Conservation (phyloP, 1,140 invertebrate species). For the Caenorhabditis remanei region DNA sequence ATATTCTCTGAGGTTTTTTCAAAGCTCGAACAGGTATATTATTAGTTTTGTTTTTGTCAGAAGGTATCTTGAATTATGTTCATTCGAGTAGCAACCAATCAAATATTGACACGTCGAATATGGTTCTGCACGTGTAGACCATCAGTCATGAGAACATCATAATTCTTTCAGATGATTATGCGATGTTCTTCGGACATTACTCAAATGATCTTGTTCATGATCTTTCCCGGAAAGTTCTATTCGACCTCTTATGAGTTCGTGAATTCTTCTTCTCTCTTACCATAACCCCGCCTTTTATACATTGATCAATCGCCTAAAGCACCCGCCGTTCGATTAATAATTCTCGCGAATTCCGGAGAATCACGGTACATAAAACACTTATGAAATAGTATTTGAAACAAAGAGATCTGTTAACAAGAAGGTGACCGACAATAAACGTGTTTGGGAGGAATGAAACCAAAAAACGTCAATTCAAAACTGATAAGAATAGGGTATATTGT, state of each 20-base stretch:
- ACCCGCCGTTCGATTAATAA: background rate
- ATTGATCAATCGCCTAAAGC: background rate
- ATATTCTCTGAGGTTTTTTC: no score
- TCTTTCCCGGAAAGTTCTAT: constrained; percentile 1
- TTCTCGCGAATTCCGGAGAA: constrained; percentile 1
- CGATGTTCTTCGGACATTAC: background rate
- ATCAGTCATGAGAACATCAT: background rate
- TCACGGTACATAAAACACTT: constrained; percentile 16
- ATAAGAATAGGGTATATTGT: constrained; percentile 22
- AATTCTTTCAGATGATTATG: background rate
- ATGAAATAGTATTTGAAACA: background rate
- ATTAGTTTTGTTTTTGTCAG: no score
- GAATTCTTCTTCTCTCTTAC: background rate
- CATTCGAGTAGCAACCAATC: no score
- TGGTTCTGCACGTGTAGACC: no score
- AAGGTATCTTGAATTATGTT: no score
- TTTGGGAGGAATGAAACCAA: background rate
- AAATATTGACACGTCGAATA: no score
- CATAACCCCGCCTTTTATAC: background rate
- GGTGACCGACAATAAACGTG: background rate
- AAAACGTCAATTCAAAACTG: constrained; percentile 19
- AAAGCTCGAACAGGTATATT: no score
- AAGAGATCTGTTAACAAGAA: background rate
- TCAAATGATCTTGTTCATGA: background rate
- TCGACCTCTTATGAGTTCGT: background rate